Base-by-base conservation (phyloP, 2,888 invertebrate species). In the Callimorpha dominula region DNA sequence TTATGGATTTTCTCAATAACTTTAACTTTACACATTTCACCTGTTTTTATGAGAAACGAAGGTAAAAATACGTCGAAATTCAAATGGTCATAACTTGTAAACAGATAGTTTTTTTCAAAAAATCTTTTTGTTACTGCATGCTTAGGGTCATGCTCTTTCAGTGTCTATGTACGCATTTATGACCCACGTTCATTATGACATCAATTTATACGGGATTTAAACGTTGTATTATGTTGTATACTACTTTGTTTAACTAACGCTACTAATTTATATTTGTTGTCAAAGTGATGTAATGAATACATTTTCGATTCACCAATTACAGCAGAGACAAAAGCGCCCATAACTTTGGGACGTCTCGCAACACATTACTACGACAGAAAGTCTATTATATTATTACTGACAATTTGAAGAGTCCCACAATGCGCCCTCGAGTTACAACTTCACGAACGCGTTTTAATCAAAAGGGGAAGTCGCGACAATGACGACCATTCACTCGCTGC, bases 371-470 rank as follows among this genome's bases (percentile, higher is more conserved):
- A 65, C 71, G 73, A 71, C 69, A 68, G 77, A 67, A 74, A 71
- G 62, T 79, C 79, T 79, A 85, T 85, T 85, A 82, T 81, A 82
- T 85, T 81, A 82, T 81, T 71, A 75, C 73, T 77, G 78, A 78
- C 80, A 72, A 80, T 75, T 72, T 77, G 67, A 76, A 73, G 75
- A 76, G 73, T 67, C 68, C 65, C 80, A 84, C 82, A 77, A 78
- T 69, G 62, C 63, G 50, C 66, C 73, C 85, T 83, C 78, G 71
- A 81, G 77, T 73, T 78, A 72, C 71, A 82, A 60, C 80, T 83
- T 80, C 72, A 82, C 80, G 78, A 83, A 76, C 82, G 82, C 82
- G 84, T 81, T 86, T 86, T 85, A 86, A 86, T 86, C 85, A 85
- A 82, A 83, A 75, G 78, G 83, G 85, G 85, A 83, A 79, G 78